Evolutionary conservation across 2,888 invertebrate species (phyloP).

Genomic region (Leptopilina myrica): DNA sequence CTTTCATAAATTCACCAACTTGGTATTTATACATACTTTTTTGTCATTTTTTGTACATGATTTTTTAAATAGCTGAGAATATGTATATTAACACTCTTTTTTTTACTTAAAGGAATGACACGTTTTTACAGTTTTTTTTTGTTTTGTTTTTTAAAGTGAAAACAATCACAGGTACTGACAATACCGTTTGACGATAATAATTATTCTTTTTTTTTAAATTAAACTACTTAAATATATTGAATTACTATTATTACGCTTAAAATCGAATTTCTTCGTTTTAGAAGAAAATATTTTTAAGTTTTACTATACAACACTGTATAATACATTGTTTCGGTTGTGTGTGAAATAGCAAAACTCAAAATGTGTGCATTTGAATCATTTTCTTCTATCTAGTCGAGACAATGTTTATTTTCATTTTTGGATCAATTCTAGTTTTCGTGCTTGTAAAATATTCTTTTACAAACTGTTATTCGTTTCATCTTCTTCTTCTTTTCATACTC

Average conservation of each 20-base stretch:
- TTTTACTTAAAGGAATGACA: constrained; percentile 28
- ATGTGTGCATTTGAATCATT: constrained; percentile 8
- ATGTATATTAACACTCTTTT: constrained; percentile 19
- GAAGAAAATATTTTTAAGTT: constrained; percentile 8
- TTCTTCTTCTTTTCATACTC: no score
- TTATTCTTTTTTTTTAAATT: neutral
- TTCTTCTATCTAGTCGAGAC: constrained; percentile 2
- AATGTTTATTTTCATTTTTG: neutral
- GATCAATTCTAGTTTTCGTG: constrained; percentile 10
- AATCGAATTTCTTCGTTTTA: neutral
- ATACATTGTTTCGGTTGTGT: neutral
- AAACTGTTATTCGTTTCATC: no score
- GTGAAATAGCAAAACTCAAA: neutral
- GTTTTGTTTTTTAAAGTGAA: neutral
- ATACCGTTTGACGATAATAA: constrained; percentile 7
- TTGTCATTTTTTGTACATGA: constrained; percentile 29
- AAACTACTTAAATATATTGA: no score
- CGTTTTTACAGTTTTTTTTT: constrained; percentile 27
- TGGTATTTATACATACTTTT: constrained; percentile 1
- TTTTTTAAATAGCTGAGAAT: constrained; percentile 11
- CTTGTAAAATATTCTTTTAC: neutral
- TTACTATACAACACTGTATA: constrained; percentile 2
- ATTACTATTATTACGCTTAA: neutral
- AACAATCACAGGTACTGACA: constrained; percentile 31
- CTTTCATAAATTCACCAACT: neutral